Evolutionary conservation across 2,113 vertebrate species (phyloP).

Genomic region (Oryzias curvinotus): DNA sequence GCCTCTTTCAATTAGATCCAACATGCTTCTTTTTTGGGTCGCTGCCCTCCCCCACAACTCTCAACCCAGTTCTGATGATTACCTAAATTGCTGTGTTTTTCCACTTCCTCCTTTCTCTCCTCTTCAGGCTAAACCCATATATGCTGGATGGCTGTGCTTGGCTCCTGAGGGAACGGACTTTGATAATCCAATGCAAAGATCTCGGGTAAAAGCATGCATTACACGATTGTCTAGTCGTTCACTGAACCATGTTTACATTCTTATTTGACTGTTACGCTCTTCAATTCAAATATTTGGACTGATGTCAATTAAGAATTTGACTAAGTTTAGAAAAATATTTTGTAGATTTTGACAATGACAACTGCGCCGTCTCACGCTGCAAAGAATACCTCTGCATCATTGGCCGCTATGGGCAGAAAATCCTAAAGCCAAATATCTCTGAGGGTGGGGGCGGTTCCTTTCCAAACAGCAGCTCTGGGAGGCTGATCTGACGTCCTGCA

Average conservation of each 20-base stretch:
- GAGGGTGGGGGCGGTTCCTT: no score
- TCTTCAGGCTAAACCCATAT: constrained; percentile 84
- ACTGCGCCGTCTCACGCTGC: no score
- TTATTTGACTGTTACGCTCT: background rate
- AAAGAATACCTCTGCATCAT: no score
- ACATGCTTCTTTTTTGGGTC: constrained; percentile 1
- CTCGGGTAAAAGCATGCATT: constrained; percentile 71
- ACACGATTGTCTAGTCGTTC: background rate
- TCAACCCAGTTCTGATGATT: constrained; percentile 59
- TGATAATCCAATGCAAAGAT: constrained; percentile 85
- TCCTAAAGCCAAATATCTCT: no score
- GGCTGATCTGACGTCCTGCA: no score
- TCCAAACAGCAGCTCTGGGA: no score
- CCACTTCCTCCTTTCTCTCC: constrained; percentile 7
- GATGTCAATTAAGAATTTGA: no score
- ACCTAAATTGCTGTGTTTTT: constrained; percentile 52
- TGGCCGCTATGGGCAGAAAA: no score
- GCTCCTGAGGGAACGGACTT: constrained; percentile 85
- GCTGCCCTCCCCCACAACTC: constrained; percentile 20
- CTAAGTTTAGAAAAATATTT: no score
- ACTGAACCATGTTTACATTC: background rate
- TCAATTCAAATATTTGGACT: no score
- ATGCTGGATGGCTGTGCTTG: constrained; percentile 84
- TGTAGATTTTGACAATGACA: no score
- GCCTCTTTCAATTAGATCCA: constrained; percentile 11